A percentile compares a stretch with the other conserved stretches of the same genome.
These are phyloP conservation scores for Tribolium castaneum DNA, from an alignment of 1,140 invertebrate genomes.

Conservation along the genomic window DNA sequence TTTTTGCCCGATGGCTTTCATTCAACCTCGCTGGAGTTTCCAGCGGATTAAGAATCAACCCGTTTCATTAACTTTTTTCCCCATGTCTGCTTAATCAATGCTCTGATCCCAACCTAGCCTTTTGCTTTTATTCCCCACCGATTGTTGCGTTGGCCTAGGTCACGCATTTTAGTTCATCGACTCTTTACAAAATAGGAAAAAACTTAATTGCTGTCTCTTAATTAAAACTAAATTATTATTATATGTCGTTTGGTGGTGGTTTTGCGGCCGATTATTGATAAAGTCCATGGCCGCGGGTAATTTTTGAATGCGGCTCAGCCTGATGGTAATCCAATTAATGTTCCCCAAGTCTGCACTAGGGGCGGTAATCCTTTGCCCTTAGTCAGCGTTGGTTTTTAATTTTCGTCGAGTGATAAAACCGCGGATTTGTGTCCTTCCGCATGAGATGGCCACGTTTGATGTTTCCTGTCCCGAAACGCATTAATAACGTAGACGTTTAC, in stretches of 20 bases:
- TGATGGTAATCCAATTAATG: slow-evolving; percentile 30
- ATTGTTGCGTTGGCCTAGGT: neutral
- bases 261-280: neutral
- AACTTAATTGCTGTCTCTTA: too few species aligned
- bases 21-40: neutral
- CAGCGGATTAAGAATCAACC: neutral
- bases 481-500: slow-evolving; percentile 42
- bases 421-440: slow-evolving; percentile 33
- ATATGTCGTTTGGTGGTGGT: too few species aligned
- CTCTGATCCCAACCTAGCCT: neutral
- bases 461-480: slow-evolving; percentile 30
- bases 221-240: too few species aligned
- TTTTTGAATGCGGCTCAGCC: slow-evolving; percentile 11
- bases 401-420: slow-evolving; percentile 35
- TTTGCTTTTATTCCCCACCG: neutral
- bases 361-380: neutral
- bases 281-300: neutral
- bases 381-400: slow-evolving; percentile 8
- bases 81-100: neutral
- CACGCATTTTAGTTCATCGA: neutral
- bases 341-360: neutral
- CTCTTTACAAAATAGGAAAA: neutral
- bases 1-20: slow-evolving; percentile 4
- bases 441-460: slow-evolving; percentile 38
- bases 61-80: slow-evolving; percentile 12